Conservation (phyloP, 2,113 vertebrate species). For the Ploceus nigricollis region DNA sequence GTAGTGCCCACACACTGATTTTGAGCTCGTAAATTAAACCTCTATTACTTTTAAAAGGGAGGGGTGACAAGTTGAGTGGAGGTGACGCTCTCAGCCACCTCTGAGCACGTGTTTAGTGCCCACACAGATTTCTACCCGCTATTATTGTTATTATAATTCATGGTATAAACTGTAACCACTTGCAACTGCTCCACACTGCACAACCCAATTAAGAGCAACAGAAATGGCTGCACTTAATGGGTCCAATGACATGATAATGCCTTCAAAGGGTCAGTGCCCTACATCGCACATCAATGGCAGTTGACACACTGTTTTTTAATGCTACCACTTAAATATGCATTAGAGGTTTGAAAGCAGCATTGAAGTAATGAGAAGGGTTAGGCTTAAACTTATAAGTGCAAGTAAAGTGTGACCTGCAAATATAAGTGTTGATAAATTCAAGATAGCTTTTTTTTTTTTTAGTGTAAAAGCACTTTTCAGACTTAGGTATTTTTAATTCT, state of each 20-base stretch:
- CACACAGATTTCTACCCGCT: background rate
- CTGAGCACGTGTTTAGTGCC: background rate
- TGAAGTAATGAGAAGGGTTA: slow-evolving; percentile 68
- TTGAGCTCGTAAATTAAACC: background rate
- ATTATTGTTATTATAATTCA: slow-evolving; percentile 67
- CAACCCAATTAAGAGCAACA: slow-evolving; percentile 69
- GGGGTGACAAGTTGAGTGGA: background rate
- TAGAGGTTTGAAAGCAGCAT: slow-evolving; percentile 60
- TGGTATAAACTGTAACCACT: slow-evolving; percentile 46
- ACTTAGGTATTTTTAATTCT: background rate
- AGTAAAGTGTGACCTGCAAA: slow-evolving; percentile 68
- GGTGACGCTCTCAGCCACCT: background rate
- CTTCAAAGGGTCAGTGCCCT: slow-evolving; percentile 64
- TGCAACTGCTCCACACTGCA: slow-evolving; percentile 41
- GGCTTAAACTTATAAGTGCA: slow-evolving; percentile 59
- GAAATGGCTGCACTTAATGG: slow-evolving; percentile 62
- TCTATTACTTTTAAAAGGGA: background rate
- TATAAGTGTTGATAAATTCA: slow-evolving; percentile 47
- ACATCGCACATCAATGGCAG: slow-evolving; percentile 65
- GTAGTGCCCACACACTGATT: background rate
- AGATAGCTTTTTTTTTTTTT: background rate
- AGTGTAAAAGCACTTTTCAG: background rate
- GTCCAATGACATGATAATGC: slow-evolving; percentile 62
- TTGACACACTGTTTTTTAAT: slow-evolving; percentile 67
- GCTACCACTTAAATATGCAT: slow-evolving; percentile 69